Evolutionary conservation across 1,140 invertebrate genomes (phyloP), one percentile per base, ranked within the genome.

Genomic region (Rhopalosiphum padi): DNA sequence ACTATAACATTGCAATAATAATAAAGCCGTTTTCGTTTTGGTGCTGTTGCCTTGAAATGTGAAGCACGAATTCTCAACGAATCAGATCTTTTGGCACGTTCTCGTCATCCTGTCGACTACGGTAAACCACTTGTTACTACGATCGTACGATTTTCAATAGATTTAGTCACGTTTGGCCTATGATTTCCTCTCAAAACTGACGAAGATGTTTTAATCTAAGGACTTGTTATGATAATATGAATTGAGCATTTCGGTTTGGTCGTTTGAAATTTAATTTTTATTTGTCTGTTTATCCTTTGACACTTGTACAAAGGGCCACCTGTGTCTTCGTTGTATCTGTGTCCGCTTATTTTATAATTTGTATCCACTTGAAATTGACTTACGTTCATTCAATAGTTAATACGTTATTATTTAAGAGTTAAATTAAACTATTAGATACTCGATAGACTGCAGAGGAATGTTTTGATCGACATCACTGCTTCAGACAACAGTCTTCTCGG

Each of bases 401-500:
- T 55, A 43, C 9, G 25, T 23, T 68, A 15, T 41, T 51, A 51
- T 82, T 83, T 83, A 82, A 37, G 5, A 55, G 82, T 86, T 60
- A 0, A 41, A 30, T 37, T 18, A 53, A 85, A 43, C 91, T 83
- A 53, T 86, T 11, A 83, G n/a, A 41, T 55, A 86, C 35, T 55
- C 21, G 91, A 86, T 86, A 53, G 82, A 53, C 35, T 21, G 15
- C 51, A 5, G 15, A 55, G 82, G 30, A 93, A 37, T 86, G 25
- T 85, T 85, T 93, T 86, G 91, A 85, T 93, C 68, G 82, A 92
- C 91, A 51, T 51, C 30, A 51, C 91, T 92, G 91, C 53, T 41
- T 51, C 18, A 41, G 82, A 93, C 91, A 86, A 93, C 91, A 35
- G 11, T 86, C 35, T 53, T 51, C 48, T 93, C 48, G 82, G 21